phyloP scores from a whole-genome alignment of 1,140 invertebrate genomes.

The Chelonus insularis region DNA sequence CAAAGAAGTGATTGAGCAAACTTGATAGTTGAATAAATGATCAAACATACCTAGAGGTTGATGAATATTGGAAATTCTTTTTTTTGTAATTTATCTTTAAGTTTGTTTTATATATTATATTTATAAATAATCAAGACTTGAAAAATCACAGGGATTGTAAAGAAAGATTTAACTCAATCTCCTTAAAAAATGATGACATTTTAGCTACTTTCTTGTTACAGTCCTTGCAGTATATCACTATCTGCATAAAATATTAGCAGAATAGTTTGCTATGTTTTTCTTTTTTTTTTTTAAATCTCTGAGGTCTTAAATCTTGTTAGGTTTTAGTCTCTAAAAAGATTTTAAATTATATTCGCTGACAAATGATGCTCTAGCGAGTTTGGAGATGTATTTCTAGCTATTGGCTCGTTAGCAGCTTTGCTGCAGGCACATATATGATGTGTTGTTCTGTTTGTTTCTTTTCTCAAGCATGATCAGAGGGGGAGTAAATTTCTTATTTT shows the following conservation, averaged over 20 bases:
- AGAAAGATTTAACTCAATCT: no score
- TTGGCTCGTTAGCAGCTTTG: background rate
- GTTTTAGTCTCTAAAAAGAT: background rate
- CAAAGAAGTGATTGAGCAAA: no score
- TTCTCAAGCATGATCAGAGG: background rate
- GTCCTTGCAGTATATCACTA: slow-evolving; percentile 4
- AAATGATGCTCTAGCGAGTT: background rate
- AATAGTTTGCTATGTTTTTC: slow-evolving; percentile 36
- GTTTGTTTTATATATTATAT: no score
- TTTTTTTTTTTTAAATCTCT: slow-evolving; percentile 5
- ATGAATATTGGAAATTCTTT: no score
- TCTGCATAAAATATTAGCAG: slow-evolving; percentile 40
- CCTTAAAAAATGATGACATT: no score
- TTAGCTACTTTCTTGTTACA: no score
- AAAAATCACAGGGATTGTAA: no score
- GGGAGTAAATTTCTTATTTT: background rate
- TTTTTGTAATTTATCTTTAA: no score
- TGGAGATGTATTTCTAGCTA: background rate
- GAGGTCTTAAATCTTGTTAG: slow-evolving; percentile 47
- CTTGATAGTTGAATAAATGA: no score
- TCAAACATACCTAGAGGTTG: no score
- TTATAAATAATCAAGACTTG: no score
- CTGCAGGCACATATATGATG: background rate
- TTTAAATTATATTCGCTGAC: background rate
- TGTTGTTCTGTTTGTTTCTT: background rate